Evolutionary conservation across 2,113 vertebrate genomes (phyloP).

Genomic region (Gnathonemus longibarbis): DNA sequence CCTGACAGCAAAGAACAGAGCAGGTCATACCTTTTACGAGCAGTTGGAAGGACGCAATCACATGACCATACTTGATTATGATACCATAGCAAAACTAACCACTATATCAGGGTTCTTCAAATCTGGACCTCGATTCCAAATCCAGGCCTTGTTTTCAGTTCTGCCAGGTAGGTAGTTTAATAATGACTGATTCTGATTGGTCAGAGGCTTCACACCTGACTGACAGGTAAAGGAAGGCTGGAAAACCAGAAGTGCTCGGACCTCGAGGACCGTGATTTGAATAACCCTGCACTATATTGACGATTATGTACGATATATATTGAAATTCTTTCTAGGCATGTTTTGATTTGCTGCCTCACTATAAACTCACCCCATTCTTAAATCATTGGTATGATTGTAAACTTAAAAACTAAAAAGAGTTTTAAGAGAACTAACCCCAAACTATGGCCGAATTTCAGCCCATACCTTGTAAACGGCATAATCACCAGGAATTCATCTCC

Average conservation of each 20-base stretch:
- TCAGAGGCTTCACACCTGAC: too few relatives aligned
- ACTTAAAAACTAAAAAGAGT: not conserved
- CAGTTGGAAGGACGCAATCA: not conserved
- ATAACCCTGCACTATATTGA: not conserved
- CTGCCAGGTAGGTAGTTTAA: too few relatives aligned
- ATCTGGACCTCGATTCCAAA: too few relatives aligned
- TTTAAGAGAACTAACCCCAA: not conserved
- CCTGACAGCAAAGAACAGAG: conserved; percentile 55
- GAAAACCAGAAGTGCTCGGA: too few relatives aligned
- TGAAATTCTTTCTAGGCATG: not conserved
- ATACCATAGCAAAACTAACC: not conserved
- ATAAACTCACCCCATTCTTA: not conserved
- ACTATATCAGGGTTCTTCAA: not conserved
- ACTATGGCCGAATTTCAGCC: not conserved
- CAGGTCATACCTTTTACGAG: not conserved
- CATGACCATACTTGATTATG: not conserved
- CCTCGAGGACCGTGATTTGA: too few relatives aligned
- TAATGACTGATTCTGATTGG: too few relatives aligned
- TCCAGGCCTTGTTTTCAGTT: too few relatives aligned
- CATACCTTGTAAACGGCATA: not conserved
- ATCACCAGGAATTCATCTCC: not conserved
- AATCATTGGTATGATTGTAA: not conserved
- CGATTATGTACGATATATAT: not conserved
- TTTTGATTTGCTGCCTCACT: not conserved
- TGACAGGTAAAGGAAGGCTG: too few relatives aligned